These are phyloP conservation scores for Characodon lateralis DNA, from an alignment of 2,797 vertebrate genomes.

Conservation along the genomic window DNA sequence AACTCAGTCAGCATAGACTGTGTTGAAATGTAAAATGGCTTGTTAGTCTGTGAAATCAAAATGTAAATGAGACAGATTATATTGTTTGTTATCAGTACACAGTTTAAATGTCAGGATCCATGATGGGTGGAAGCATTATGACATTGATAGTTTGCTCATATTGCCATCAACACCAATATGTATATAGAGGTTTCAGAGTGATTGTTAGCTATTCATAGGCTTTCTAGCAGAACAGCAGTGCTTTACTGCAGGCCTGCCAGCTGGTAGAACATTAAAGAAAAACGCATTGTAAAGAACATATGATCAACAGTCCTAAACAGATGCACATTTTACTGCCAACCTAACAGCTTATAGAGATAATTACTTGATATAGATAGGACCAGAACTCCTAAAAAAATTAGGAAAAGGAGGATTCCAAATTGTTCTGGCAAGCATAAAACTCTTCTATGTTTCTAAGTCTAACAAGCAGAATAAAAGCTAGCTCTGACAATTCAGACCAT, in stretches of 20 bases:
- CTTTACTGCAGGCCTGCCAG: not conserved
- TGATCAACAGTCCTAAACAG: not conserved
- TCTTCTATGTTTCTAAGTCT: conserved; percentile 8
- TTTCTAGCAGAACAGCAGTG: not conserved
- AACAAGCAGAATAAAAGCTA: not conserved
- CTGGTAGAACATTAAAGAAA: not conserved
- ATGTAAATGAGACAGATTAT: too few relatives aligned
- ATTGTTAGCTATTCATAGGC: not conserved
- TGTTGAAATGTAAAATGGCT: not conserved
- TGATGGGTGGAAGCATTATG: too few relatives aligned
- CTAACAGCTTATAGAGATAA: not conserved
- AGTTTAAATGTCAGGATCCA: too few relatives aligned
- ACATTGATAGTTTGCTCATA: too few relatives aligned
- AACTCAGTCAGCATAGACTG: not conserved
- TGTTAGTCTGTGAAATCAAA: too few relatives aligned
- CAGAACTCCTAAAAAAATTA: conserved; percentile 26
- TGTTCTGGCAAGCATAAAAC: conserved; percentile 1
- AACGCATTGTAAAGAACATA: not conserved
- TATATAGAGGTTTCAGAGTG: too few relatives aligned
- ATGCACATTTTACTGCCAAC: not conserved
- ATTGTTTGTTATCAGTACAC: too few relatives aligned
- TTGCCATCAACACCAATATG: too few relatives aligned
- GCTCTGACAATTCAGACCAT: too few relatives aligned
- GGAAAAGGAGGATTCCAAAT: conserved; percentile 13
- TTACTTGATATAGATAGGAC: not conserved